A percentile compares a stretch with the other conserved stretches of the same genome.
These are phyloP conservation scores for Calidris pugnax DNA, from an alignment of 2,113 vertebrate genomes.

Conservation along the genomic window DNA sequence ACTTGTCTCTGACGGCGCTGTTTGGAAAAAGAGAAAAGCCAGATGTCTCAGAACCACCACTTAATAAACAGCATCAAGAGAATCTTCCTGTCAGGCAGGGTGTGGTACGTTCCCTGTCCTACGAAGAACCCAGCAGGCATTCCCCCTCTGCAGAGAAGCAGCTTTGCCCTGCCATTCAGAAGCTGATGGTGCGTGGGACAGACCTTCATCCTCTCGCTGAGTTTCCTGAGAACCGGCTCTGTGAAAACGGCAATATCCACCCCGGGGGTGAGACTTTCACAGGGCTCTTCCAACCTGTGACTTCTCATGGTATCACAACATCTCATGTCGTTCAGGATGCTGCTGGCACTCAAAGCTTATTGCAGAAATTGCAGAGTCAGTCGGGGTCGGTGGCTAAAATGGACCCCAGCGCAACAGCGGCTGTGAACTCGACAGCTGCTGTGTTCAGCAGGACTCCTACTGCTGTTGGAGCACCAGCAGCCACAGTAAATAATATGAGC, in stretches of 20 bases:
- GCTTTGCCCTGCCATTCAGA: constrained; percentile 89
- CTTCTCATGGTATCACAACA: background rate
- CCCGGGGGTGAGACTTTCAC: constrained; percentile 64
- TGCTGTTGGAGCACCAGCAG: background rate
- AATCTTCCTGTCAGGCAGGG: constrained; percentile 49
- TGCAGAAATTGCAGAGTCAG: constrained; percentile 64
- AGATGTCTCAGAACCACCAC: background rate
- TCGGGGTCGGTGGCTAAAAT: background rate
- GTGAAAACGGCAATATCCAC: constrained; percentile 70
- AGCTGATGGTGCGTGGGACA: constrained; percentile 83
- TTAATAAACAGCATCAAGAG: constrained; percentile 23
- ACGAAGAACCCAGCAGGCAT: constrained; percentile 74
- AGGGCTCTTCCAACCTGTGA: constrained; percentile 76
- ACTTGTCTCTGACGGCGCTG: constrained; percentile 83
- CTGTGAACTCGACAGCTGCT: background rate
- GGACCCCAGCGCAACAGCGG: background rate
- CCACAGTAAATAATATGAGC: background rate
- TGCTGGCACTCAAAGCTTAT: constrained; percentile 39
- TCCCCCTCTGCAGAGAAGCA: constrained; percentile 59
- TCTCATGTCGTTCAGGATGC: background rate
- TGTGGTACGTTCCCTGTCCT: constrained; percentile 84
- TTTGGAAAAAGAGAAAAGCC: constrained; percentile 82
- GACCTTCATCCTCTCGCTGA: constrained; percentile 82
- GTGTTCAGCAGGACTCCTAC: constrained; percentile 32
- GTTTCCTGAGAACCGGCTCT: constrained; percentile 80